phyloP scores from a whole-genome alignment of 2,113 vertebrate species.

The Stigmatopora nigra region DNA sequence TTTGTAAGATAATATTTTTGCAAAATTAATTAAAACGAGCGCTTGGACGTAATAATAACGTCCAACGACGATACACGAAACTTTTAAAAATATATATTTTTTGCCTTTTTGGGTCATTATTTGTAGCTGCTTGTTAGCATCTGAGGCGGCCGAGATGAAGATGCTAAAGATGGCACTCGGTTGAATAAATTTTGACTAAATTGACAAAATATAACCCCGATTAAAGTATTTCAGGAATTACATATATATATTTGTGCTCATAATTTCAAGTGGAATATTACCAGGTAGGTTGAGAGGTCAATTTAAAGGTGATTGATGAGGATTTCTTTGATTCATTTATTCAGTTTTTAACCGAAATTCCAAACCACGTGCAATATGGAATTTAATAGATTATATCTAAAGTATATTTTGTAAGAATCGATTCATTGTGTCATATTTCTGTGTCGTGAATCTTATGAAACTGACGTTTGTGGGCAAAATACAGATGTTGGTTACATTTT shows the following conservation, averaged over 20 bases:
- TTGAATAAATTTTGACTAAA: neutral
- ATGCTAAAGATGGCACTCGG: neutral
- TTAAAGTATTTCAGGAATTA: neutral
- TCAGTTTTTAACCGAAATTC: no score
- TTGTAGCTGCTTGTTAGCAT: conserved; percentile 23
- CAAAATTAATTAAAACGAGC: no score
- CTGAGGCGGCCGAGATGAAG: no score
- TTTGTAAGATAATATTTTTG: no score
- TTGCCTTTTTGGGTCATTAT: neutral
- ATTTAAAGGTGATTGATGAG: neutral
- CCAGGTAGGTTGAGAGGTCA: neutral
- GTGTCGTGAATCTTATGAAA: no score
- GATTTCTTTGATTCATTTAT: neutral
- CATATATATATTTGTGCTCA: no score
- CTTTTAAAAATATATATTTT: neutral
- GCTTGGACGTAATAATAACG: neutral
- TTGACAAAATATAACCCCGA: neutral
- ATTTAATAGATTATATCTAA: no score
- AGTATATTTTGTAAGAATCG: no score
- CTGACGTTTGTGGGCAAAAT: no score
- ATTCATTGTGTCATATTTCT: no score
- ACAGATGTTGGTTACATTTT: no score
- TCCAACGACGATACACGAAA: neutral
- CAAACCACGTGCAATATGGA: no score
- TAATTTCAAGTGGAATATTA: neutral